Conservation (phyloP, 2,888 invertebrate genomes). For the Mythimna pallens region DNA sequence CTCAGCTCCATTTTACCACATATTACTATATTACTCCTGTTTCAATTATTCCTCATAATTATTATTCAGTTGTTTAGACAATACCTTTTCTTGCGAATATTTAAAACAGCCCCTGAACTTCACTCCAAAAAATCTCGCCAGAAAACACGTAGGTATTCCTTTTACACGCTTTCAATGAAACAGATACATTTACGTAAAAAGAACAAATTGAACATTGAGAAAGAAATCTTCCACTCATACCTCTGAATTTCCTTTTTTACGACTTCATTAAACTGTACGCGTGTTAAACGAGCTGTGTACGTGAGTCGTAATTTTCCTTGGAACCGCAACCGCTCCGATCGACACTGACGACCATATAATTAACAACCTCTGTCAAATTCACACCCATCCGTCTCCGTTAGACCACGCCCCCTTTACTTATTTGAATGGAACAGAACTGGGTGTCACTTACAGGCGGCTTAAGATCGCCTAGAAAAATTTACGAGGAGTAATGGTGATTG, state of each 20-base stretch:
- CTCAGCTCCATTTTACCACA: no score
- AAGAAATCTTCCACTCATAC: constrained; percentile 67
- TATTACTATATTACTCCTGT: no score
- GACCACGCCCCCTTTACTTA: constrained; percentile 70
- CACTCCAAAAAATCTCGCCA: no score
- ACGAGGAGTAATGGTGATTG: constrained; percentile 34
- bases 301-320: constrained; percentile 77
- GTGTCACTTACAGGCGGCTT: constrained; percentile 64
- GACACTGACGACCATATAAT: constrained; percentile 82
- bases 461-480: constrained; percentile 51
- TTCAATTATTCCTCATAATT: no score
- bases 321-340: constrained; percentile 76
- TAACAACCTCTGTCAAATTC: constrained; percentile 87
- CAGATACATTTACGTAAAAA: constrained; percentile 39
- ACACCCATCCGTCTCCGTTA: constrained; percentile 78
- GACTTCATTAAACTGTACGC: constrained; percentile 77
- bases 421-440: constrained; percentile 70
- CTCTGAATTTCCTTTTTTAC: constrained; percentile 75
- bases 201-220: constrained; percentile 51
- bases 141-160: constrained; percentile 1
- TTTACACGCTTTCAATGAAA: constrained; percentile 19
- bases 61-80: no score
- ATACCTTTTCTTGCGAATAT: no score
- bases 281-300: constrained; percentile 78
- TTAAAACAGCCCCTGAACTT: no score